Evolutionary conservation across 1,140 invertebrate species (phyloP).

Genomic region (Brachionus rotundiformis): DNA sequence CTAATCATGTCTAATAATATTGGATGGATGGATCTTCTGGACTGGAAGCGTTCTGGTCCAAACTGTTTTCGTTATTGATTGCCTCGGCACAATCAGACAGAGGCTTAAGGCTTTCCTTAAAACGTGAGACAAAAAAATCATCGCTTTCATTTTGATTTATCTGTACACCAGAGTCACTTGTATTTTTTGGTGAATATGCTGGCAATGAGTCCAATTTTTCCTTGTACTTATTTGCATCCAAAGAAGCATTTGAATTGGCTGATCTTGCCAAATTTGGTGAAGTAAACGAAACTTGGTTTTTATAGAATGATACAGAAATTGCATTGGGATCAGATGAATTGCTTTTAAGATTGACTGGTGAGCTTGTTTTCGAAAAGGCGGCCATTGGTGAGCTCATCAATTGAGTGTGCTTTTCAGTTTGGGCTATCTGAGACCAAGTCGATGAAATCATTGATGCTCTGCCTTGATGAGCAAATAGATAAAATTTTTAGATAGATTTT

Average conservation of each 20-base stretch:
- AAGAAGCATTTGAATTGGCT: background rate
- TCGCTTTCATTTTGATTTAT: conserved; percentile 6
- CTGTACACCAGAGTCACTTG: conserved; percentile 1
- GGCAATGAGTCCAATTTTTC: background rate
- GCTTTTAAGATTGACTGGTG: background rate
- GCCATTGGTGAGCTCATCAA: background rate
- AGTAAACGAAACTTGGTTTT: conserved; percentile 33
- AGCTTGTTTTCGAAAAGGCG: conserved; percentile 27
- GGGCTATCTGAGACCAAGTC: conserved; percentile 42
- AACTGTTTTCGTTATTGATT: background rate
- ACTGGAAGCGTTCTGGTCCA: background rate
- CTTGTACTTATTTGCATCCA: background rate
- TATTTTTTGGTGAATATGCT: background rate
- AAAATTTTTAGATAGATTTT: background rate
- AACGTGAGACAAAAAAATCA: background rate
- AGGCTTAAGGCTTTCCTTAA: conserved; percentile 1
- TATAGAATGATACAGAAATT: background rate
- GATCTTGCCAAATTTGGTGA: background rate
- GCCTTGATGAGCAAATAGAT: too few relatives aligned
- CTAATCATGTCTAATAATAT: background rate
- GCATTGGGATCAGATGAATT: background rate
- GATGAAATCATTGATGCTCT: conserved; percentile 48
- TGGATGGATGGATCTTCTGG: conserved; percentile 15
- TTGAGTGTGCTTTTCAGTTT: conserved; percentile 36
- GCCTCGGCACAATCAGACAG: background rate